A percentile compares a stretch with the other conserved stretches of the same genome.
Conservation (phyloP, 30 jellyfish, hydroid and myxozoan species). For the Hydra vulgaris region DNA sequence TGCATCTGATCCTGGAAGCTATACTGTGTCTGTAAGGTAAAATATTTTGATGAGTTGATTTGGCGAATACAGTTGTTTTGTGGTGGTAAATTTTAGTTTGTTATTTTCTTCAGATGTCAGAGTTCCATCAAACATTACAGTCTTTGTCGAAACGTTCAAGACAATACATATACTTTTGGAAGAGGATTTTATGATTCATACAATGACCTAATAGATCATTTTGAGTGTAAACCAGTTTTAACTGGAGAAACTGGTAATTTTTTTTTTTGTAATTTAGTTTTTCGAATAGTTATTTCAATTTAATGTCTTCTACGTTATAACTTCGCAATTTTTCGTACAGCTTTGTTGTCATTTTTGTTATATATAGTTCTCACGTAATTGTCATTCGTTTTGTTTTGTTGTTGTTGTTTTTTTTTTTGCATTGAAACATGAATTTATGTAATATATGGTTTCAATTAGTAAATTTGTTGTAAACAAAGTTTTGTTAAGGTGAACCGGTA, state of each 20-base stretch:
- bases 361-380: too few species aligned
- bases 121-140: constrained; percentile 75
- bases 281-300: background rate
- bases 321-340: too few species aligned
- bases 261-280: background rate
- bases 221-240: constrained; percentile 66
- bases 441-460: background rate
- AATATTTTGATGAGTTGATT: too few species aligned
- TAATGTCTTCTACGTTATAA: background rate
- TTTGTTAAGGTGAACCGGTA: constrained; percentile 61
- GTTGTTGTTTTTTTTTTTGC: too few species aligned
- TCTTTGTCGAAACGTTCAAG: constrained; percentile 15
- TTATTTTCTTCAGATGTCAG: constrained; percentile 56
- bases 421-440: too few species aligned
- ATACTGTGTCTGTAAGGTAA: constrained; percentile 81
- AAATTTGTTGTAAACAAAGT: background rate
- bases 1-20: constrained; percentile 40
- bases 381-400: too few species aligned
- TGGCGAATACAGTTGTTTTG: too few species aligned
- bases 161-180: constrained; percentile 47
- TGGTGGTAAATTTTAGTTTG: too few species aligned
- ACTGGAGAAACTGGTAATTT: constrained; percentile 73
- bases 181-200: constrained; percentile 53
- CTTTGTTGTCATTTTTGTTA: too few species aligned
- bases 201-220: constrained; percentile 64